These are phyloP conservation scores for Bubo bubo DNA, from an alignment of 2,113 vertebrate genomes.

Conservation along the genomic window DNA sequence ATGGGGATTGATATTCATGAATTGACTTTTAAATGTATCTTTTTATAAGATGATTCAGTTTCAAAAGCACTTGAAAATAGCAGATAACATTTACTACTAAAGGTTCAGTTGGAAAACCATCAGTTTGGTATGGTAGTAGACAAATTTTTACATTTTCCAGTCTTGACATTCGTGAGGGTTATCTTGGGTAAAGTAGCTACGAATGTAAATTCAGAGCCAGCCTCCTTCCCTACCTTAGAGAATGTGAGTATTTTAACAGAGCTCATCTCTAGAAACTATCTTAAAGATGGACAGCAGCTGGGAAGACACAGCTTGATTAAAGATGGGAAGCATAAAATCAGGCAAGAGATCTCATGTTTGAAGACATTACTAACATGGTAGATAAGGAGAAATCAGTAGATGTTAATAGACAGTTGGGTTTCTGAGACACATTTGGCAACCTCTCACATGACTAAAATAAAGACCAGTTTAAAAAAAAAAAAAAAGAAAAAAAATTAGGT, in stretches of 20 bases:
- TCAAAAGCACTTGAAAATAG: background rate
- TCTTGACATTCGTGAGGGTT: background rate
- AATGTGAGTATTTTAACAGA: background rate
- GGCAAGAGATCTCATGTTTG: slow-evolving; percentile 47
- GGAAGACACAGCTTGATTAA: slow-evolving; percentile 54
- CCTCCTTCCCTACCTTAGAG: background rate
- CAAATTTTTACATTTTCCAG: background rate
- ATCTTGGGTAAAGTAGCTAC: background rate
- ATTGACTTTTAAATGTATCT: background rate
- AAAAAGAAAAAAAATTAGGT: background rate
- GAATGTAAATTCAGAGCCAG: background rate
- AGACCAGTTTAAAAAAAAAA: background rate
- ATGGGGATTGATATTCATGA: background rate
- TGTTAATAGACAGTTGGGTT: slow-evolving; percentile 18
- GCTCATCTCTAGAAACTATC: background rate
- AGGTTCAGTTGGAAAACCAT: background rate
- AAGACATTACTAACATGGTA: slow-evolving; percentile 42
- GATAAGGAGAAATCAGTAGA: slow-evolving; percentile 60
- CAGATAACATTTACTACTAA: background rate
- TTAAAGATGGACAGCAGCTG: slow-evolving; percentile 58
- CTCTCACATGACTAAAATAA: background rate
- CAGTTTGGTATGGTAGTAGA: background rate
- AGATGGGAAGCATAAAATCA: slow-evolving; percentile 46
- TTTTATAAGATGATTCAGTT: background rate
- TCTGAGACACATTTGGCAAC: slow-evolving; percentile 24